These are phyloP conservation scores for Ficedula albicollis DNA, from an alignment of 2,797 vertebrate genomes.

Conservation along the genomic window DNA sequence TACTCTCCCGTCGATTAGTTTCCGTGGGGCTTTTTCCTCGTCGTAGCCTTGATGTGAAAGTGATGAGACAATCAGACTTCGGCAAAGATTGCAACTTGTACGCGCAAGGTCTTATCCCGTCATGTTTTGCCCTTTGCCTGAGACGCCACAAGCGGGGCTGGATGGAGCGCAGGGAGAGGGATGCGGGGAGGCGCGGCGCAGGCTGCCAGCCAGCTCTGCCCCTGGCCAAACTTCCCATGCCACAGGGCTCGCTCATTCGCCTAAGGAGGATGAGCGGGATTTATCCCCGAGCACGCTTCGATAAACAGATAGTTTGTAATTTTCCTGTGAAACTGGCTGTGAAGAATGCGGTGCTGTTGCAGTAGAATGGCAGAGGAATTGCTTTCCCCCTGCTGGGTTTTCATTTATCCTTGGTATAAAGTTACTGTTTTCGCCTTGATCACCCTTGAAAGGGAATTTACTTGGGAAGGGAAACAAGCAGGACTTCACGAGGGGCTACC, in stretches of 20 bases:
- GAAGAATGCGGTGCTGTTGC: not conserved
- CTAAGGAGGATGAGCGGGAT: rapidly evolving
- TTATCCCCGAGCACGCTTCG: not conserved
- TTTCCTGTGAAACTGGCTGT: slow-evolving; percentile 12
- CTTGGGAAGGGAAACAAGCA: not conserved
- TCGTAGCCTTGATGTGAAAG: not conserved
- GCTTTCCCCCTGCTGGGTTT: rapidly evolving
- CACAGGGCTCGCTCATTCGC: not conserved
- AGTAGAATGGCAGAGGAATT: not conserved
- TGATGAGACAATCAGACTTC: not conserved
- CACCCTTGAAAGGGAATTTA: not conserved
- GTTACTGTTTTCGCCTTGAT: not conserved
- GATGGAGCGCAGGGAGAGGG: not conserved
- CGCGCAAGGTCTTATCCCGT: not conserved
- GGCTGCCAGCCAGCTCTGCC: not conserved
- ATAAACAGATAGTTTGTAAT: not conserved
- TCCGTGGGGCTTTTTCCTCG: not conserved
- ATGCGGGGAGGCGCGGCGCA: not conserved
- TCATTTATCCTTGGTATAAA: not conserved
- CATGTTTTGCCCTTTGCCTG: not conserved
- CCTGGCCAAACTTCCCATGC: not conserved
- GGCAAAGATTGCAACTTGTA: not conserved
- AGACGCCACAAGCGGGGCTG: not conserved
- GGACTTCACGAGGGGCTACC: not conserved
- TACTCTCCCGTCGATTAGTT: not conserved